Evolutionary conservation across 64 coral and sea anemone genomes (phyloP), one percentile per base, ranked within the genome.

Genomic region (Acropora yongei): DNA sequence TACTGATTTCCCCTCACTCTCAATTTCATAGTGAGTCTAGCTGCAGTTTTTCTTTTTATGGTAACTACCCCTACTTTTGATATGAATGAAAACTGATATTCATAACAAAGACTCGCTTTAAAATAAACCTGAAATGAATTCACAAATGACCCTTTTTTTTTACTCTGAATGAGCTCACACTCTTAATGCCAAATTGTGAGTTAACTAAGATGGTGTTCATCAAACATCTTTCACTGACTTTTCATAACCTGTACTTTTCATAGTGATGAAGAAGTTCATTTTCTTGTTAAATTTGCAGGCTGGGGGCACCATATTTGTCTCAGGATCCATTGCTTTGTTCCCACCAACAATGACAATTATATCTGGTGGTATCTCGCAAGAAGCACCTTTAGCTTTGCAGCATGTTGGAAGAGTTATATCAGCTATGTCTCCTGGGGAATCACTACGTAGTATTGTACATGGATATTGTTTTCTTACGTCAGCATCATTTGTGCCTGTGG

Each of bases 381-480:
- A 98, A 49, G 86, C 96, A 68, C 79, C 89, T 71, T 47, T 98
- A 42, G 83, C 96, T 16, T 80, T 98, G 42, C 86, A 82, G 43
- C 96, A 98, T 81, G 93, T 98, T 1, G 89, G 86, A 41, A 94
- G 93, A 80, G 72, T 98, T 41, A 86, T 98, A 14, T 65, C 71
- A 44, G 96, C 96, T 46, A 84, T 98, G 17, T 48, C 10, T 49
- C 72, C 85, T 8, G 65, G 18, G 16, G 80, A 74, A 57, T 92
- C 92, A 41, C 69, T 98, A 1, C 43, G 30, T 3, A 89, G 91
- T 67, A 76, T 92, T 2, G 16, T 98, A 19, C 84, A 92, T 89
- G 96, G 96, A 41, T 73, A 95, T 55, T 95, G 96, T 53, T 98
- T 95, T 68, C 73, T 98, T 5, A 98, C 96, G 6, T 88, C 88